phyloP scores from a whole-genome alignment of 1,140 invertebrate genomes.

The Pseudomyrmex gracilis region DNA sequence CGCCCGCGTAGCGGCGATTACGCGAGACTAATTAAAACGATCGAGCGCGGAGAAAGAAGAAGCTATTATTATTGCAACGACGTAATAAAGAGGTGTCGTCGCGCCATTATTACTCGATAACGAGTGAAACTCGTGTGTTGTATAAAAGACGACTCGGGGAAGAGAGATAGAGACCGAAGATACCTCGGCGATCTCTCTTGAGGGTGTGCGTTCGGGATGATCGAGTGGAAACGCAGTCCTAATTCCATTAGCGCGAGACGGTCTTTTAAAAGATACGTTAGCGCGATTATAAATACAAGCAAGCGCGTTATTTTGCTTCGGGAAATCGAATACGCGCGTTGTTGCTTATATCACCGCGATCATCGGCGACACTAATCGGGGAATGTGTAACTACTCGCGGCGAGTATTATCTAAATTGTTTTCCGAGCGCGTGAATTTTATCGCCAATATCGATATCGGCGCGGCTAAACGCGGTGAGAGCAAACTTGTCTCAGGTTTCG shows the following conservation, averaged over 20 bases:
- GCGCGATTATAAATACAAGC: constrained; percentile 68
- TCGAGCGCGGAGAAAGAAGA: constrained; percentile 23
- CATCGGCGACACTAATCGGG: constrained; percentile 1
- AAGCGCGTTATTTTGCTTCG: constrained; percentile 58
- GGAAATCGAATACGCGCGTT: constrained; percentile 71
- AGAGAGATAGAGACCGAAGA: constrained; percentile 43
- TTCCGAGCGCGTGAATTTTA: background rate
- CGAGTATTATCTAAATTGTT: background rate
- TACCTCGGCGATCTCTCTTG: constrained; percentile 24
- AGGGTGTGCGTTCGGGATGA: constrained; percentile 53
- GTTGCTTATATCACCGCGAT: constrained; percentile 73
- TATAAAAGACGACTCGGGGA: constrained; percentile 20
- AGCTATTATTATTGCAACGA: constrained; percentile 64
- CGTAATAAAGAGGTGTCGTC: constrained; percentile 73
- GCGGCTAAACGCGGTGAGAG: background rate
- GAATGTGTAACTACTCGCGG: background rate
- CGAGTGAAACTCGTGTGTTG: constrained; percentile 35
- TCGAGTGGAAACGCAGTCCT: constrained; percentile 59
- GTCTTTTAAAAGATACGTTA: constrained; percentile 72
- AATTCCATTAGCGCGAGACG: constrained; percentile 76
- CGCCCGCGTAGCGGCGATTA: too few species aligned
- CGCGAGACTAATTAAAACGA: constrained; percentile 69
- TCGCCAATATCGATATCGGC: constrained; percentile 31
- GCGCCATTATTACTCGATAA: constrained; percentile 65
- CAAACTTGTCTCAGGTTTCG: background rate